Conservation (phyloP, 2,888 invertebrate species). For the Hypena proboscidalis region DNA sequence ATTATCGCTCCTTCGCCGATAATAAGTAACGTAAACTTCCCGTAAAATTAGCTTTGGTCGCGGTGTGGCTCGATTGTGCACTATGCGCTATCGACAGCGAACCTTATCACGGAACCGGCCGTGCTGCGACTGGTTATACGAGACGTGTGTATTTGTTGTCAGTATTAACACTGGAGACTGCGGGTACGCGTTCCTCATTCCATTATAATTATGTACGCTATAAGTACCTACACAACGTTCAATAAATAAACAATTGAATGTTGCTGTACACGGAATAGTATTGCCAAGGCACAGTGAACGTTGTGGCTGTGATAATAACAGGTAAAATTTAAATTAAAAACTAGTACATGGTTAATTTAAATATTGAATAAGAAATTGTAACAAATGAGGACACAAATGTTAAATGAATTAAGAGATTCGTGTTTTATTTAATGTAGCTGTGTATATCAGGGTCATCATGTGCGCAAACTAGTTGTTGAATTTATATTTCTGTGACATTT, state of each 20-base stretch:
- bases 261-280: slow-evolving; percentile 50
- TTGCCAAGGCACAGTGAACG: slow-evolving; percentile 43
- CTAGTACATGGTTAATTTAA: too few species aligned
- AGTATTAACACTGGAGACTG: slow-evolving; percentile 59
- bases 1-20: slow-evolving; percentile 70
- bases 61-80: slow-evolving; percentile 54
- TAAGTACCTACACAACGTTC: slow-evolving; percentile 64
- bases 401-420: too few species aligned
- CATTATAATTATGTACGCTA: slow-evolving; percentile 60
- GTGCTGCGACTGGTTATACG: slow-evolving; percentile 57
- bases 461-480: too few species aligned
- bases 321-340: too few species aligned
- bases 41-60: slow-evolving; percentile 58
- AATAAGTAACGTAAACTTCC: slow-evolving; percentile 75
- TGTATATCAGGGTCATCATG: too few species aligned
- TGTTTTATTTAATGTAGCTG: too few species aligned
- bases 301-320: slow-evolving; percentile 12
- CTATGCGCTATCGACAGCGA: slow-evolving; percentile 59
- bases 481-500: too few species aligned
- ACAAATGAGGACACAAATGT: too few species aligned
- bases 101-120: slow-evolving; percentile 69
- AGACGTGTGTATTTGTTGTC: slow-evolving; percentile 56
- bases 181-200: slow-evolving; percentile 59
- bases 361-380: too few species aligned
- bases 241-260: slow-evolving; percentile 68